phyloP scores from a whole-genome alignment of 2,888 invertebrate species.

The Furcula furcula region DNA sequence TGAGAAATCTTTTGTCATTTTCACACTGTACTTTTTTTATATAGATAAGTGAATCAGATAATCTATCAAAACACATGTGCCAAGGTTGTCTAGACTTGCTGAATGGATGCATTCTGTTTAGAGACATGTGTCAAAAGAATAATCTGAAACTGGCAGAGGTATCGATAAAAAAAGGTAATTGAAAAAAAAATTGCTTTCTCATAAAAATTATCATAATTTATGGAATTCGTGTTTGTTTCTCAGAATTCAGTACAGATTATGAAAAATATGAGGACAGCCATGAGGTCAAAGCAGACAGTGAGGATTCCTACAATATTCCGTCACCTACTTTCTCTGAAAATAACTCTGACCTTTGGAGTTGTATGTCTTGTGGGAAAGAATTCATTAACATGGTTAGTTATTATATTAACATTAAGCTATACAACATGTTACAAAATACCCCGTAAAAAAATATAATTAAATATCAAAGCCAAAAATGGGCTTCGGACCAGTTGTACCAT shows the following conservation, averaged over 20 bases:
- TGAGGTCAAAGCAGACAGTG: constrained; percentile 38
- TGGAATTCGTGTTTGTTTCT: no score
- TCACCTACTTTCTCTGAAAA: constrained; percentile 56
- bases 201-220: no score
- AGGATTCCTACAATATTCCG: constrained; percentile 53
- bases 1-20: no score
- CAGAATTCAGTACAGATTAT: constrained; percentile 31
- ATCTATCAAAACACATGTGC: constrained; percentile 60
- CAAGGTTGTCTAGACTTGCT: constrained; percentile 61
- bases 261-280: constrained; percentile 29
- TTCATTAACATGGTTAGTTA: constrained; percentile 53
- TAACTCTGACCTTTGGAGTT: constrained; percentile 49
- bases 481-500: no score
- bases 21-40: no score
- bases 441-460: no score
- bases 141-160: constrained; percentile 47
- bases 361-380: constrained; percentile 49
- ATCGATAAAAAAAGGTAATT: constrained; percentile 59
- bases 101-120: constrained; percentile 67
- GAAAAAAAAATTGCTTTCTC: no score
- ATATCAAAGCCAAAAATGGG: no score
- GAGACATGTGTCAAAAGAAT: constrained; percentile 63
- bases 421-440: no score
- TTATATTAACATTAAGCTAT: no score
- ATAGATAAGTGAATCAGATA: constrained; percentile 55